Base-by-base conservation (phyloP, 2,888 invertebrate species). In the Dysmachus trigonus region DNA sequence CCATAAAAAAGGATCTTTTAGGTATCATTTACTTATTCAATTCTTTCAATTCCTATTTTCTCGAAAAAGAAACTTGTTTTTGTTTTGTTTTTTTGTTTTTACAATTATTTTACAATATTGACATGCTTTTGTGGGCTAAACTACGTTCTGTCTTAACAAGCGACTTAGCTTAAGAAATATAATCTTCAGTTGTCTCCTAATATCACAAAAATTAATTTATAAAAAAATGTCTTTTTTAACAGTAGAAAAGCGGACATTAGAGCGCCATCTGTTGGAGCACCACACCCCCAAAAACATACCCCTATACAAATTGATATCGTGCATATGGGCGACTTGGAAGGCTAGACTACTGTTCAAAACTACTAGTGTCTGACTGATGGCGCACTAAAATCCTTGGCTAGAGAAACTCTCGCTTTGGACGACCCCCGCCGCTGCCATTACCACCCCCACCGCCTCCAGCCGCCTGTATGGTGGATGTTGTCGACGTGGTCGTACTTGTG, bases 301-400 rank as follows among this genome's bases (percentile, higher is more conserved):
- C 18, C 1, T 6, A 47, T 47, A 41, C 15, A 41, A 2, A 10
- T n/a, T n/a, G n/a, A n/a, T 15, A 15, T 15, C 3, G 47, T 47
- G n/a, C n/a, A 47, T 6, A 6, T n/a, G n/a, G 6, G 47, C 47
- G n/a, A 18, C 6, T n/a, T 47, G 47, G 18, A 13, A 10, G 47
- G 18, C 10, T 18, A 1, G 47, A 33, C 30, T 88, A 89, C 86
- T 89, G 88, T 86, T 89, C 89, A 85, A 88, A 88, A 82, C 89
- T 90, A 88, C 90, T 91, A 87, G 90, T 90, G 88, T 92, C 91
- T 89, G 91, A 91, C 89, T 90, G 92, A 91, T 92, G 92, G 88
- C 92, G 92, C 89, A 90, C 90, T 88, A 91, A 89, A 88, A 92
- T 92, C 89, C 91, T 92, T 89, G 92, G 92, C 92, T 92, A 92